A percentile compares a stretch with the other conserved stretches of the same genome.
Evolutionary conservation across 2,888 invertebrate species (phyloP).

Genomic region (Coecobrya sp.): DNA sequence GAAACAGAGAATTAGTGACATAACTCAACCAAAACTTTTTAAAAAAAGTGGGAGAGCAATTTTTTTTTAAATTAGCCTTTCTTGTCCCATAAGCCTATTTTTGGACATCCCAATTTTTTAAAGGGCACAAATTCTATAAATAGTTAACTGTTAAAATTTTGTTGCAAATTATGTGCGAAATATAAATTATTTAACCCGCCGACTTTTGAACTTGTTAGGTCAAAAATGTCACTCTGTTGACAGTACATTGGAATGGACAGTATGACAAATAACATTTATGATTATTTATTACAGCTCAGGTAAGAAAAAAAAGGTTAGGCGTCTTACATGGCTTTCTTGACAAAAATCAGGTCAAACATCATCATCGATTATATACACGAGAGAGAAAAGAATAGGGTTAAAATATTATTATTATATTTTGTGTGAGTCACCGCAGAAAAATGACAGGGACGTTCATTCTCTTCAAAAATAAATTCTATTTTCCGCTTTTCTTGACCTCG

Average conservation of each 20-base stretch:
- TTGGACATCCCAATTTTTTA: no score
- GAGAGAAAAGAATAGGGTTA: neutral
- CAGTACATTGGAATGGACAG: neutral
- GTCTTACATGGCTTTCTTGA: slow-evolving; percentile 2
- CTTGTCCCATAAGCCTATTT: no score
- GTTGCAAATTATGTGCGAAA: no score
- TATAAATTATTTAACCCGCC: no score
- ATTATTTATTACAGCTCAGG: neutral
- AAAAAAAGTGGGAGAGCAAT: no score
- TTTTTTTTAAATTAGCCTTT: no score
- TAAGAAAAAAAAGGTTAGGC: neutral
- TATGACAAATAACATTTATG: neutral
- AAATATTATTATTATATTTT: no score
- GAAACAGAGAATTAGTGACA: no score
- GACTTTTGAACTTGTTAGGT: no score
- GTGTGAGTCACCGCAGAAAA: neutral
- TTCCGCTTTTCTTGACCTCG: neutral
- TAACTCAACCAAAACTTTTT: no score
- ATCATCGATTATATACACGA: neutral
- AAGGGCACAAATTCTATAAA: no score
- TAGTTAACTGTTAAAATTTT: no score
- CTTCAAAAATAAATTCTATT: neutral
- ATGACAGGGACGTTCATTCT: neutral
- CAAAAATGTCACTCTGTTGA: neutral
- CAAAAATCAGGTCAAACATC: neutral